Percentiles rank a stretch among this genome's conserved stretches.
Conservation (phyloP, 2,888 invertebrate species). For the Paralinhomoeus sp. region DNA sequence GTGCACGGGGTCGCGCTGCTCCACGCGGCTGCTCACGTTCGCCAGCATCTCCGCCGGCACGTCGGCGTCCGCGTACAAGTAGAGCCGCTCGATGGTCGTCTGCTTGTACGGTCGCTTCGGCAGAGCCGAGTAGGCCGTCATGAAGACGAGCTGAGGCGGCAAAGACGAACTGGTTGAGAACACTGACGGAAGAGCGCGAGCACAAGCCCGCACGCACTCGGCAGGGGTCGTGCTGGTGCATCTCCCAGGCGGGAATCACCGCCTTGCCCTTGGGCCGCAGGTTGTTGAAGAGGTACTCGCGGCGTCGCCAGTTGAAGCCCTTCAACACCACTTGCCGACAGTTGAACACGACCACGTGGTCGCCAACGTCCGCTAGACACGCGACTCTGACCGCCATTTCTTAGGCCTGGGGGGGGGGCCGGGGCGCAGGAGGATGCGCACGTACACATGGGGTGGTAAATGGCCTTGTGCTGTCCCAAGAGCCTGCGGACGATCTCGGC, state of each 20-base stretch:
- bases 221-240: conserved; percentile 24
- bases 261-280: conserved; percentile 16
- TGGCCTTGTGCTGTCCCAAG: conserved; percentile 71
- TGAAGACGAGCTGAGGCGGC: neutral
- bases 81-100: conserved; percentile 37
- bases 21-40: conserved; percentile 69
- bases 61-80: conserved; percentile 53
- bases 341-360: conserved; percentile 23
- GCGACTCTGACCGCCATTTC: neutral
- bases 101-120: neutral
- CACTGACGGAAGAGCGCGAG: neutral
- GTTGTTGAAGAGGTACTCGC: conserved; percentile 18
- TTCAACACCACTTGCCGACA: conserved; percentile 21
- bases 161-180: neutral
- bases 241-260: conserved; percentile 19
- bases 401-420: neutral
- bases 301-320: conserved; percentile 24
- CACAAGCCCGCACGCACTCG: too few species aligned
- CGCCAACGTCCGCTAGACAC: conserved; percentile 21
- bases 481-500: conserved; percentile 50
- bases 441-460: conserved; percentile 43
- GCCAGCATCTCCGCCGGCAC: conserved; percentile 52
- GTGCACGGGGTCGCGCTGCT: conserved; percentile 51
- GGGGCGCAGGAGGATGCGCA: too few species aligned
- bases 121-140: neutral